Evolutionary conservation across 2,888 invertebrate species (phyloP).

Genomic region (Hirtodrosophila confusa): DNA sequence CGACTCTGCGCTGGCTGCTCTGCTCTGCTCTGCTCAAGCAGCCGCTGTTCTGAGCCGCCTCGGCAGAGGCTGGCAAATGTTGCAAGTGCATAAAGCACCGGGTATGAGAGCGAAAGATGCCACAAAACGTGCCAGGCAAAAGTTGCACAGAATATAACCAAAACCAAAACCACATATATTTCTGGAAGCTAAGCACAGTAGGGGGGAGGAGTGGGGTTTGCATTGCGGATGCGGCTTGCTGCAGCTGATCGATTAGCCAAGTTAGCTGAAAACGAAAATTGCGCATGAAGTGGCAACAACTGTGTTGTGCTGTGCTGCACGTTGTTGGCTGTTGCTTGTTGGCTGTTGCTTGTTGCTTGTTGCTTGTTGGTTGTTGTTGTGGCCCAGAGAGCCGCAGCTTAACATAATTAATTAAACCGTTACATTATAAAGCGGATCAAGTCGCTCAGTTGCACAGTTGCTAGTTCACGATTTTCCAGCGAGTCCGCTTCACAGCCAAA

Average conservation of each 20-base stretch:
- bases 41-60: conserved; percentile 6
- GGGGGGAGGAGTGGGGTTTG: background rate
- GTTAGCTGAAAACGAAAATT: conserved; percentile 74
- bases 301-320: conserved; percentile 37
- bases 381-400: conserved; percentile 54
- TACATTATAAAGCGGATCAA: conserved; percentile 82
- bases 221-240: conserved; percentile 20
- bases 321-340: conserved; percentile 28
- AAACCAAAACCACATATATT: conserved; percentile 33
- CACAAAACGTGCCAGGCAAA: conserved; percentile 50
- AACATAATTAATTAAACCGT: conserved; percentile 84
- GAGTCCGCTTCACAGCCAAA: conserved; percentile 20
- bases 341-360: background rate
- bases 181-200: conserved; percentile 1
- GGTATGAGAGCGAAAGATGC: conserved; percentile 37
- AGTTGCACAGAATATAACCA: conserved; percentile 29
- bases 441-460: conserved; percentile 59
- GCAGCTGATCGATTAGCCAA: conserved; percentile 76
- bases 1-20: background rate
- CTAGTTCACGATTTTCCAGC: conserved; percentile 71
- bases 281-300: conserved; percentile 79
- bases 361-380: conserved; percentile 5
- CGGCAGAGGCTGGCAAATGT: conserved; percentile 29
- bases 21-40: conserved; percentile 10
- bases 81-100: conserved; percentile 59